phyloP scores from a whole-genome alignment of 1,140 invertebrate genomes.

The Trinorchestia longiramus region DNA sequence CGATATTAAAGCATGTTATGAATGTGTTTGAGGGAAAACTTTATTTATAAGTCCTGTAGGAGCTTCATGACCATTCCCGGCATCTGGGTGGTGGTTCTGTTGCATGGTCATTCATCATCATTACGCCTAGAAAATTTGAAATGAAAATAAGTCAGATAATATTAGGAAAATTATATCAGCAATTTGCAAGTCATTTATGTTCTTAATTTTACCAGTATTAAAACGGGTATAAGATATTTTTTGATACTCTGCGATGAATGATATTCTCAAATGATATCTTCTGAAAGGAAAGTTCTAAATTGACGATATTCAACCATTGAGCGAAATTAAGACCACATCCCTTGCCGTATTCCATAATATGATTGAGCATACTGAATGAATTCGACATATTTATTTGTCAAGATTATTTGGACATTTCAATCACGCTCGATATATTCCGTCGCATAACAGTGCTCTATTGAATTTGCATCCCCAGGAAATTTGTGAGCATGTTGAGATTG shows the following conservation, averaged over 20 bases:
- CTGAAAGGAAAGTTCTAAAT: background rate
- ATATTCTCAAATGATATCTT: background rate
- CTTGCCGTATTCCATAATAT: background rate
- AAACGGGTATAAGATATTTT: background rate
- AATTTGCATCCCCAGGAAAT: background rate
- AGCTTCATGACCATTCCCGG: background rate
- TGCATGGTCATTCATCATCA: background rate
- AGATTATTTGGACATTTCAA: background rate
- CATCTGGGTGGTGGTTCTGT: background rate
- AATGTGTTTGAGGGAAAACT: background rate
- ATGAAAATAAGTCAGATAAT: background rate
- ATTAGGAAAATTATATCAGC: background rate
- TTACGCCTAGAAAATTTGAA: background rate
- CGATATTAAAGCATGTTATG: too few species aligned
- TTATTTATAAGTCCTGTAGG: background rate
- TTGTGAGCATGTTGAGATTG: background rate
- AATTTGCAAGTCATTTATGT: background rate
- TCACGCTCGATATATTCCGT: background rate
- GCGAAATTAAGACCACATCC: background rate
- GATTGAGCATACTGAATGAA: background rate
- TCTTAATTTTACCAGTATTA: background rate
- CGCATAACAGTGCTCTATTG: background rate
- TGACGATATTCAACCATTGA: background rate
- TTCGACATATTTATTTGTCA: background rate
- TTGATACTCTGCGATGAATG: background rate